A percentile compares a stretch with the other conserved stretches of the same genome.
Conservation (phyloP, 2,113 vertebrate species). For the Nettapus auritus region DNA sequence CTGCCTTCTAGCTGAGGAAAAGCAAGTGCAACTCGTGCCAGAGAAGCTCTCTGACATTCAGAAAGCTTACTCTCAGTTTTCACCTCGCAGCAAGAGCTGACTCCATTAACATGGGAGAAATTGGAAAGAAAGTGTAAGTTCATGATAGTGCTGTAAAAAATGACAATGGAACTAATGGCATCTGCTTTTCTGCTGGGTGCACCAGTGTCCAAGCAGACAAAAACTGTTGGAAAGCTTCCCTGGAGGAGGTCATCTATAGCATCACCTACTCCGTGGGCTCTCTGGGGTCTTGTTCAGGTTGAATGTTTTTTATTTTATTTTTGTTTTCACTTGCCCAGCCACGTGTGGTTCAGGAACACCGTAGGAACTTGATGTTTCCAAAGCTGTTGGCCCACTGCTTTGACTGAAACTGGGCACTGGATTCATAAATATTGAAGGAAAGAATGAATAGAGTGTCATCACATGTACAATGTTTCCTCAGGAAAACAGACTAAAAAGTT, state of each 20-base stretch:
- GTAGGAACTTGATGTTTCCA: not conserved
- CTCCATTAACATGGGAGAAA: not conserved
- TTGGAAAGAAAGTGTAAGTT: not conserved
- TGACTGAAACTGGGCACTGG: not conserved
- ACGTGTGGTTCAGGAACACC: not conserved
- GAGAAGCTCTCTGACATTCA: not conserved
- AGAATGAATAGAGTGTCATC: not conserved
- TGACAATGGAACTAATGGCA: not conserved
- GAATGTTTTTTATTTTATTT: not conserved
- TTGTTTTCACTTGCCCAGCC: not conserved
- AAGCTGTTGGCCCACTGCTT: not conserved
- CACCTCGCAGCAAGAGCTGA: not conserved
- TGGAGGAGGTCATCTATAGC: fast-evolving
- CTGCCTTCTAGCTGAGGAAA: not conserved
- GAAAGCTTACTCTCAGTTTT: not conserved
- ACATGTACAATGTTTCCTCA: not conserved
- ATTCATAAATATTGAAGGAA: not conserved
- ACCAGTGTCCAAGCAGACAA: not conserved
- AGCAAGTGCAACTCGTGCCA: not conserved
- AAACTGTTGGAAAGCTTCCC: not conserved
- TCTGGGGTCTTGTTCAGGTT: not conserved
- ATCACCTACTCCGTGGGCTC: not conserved
- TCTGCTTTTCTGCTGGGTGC: not conserved
- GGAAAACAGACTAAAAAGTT: not conserved
- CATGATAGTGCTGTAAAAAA: not conserved